Conservation (phyloP, 2,888 invertebrate species). For the Microctonus aethiopoides region DNA sequence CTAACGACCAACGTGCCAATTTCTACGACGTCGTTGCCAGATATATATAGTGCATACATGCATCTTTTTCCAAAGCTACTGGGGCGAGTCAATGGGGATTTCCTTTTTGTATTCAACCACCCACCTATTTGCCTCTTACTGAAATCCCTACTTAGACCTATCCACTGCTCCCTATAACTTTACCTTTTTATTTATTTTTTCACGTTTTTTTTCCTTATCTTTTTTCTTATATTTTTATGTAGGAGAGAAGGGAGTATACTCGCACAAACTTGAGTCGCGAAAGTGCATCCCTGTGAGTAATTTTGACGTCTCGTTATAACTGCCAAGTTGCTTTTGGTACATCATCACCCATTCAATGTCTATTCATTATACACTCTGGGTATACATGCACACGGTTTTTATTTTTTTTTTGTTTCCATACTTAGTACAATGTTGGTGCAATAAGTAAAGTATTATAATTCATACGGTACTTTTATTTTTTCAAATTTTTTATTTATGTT, state of each 20-base stretch:
- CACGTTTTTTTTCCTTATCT: neutral
- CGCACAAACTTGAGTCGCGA: neutral
- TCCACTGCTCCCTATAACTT: neutral
- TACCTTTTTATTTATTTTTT: too few species aligned
- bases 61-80: slow-evolving; percentile 16
- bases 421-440: neutral
- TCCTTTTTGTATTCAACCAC: neutral
- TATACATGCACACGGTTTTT: too few species aligned
- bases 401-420: neutral
- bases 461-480: too few species aligned
- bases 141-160: neutral
- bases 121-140: neutral
- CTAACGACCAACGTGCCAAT: slow-evolving; percentile 15
- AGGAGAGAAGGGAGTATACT: neutral
- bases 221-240: neutral
- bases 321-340: neutral
- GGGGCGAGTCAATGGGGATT: neutral
- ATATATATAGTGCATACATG: neutral
- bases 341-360: neutral
- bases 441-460: too few species aligned
- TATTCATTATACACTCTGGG: too few species aligned
- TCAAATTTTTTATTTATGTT: too few species aligned
- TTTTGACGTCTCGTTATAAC: neutral
- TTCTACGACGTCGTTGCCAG: neutral
- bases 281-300: neutral